Percentiles rank a stretch among this genome's conserved stretches.
These are phyloP conservation scores for Periparus ater DNA, from an alignment of 2,797 vertebrate species.

Conservation along the genomic window DNA sequence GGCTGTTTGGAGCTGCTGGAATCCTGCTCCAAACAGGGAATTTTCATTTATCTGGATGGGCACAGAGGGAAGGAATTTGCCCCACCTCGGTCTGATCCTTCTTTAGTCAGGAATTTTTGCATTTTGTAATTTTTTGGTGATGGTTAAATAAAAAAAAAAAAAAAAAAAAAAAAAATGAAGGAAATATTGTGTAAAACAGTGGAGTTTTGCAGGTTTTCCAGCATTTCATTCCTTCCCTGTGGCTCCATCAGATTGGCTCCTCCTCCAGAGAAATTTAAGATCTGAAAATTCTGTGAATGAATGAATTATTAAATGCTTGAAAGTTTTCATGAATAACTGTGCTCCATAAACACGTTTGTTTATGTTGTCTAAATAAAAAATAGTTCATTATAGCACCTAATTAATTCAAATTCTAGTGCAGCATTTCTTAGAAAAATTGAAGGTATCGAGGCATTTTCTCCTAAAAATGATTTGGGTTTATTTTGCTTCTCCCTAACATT, in stretches of 20 bases:
- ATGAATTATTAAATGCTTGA: background rate
- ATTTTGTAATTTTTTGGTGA: background rate
- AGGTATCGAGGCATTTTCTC: background rate
- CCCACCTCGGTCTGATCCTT: accelerated
- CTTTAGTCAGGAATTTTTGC: background rate
- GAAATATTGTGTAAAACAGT: background rate
- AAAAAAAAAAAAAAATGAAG: background rate
- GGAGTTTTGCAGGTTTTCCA: background rate
- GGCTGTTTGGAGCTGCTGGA: background rate
- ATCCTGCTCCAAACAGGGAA: background rate
- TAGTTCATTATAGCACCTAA: background rate
- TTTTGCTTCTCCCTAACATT: background rate
- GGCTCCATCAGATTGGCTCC: background rate
- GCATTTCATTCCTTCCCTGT: background rate
- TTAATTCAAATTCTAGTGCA: background rate
- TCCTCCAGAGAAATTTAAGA: background rate
- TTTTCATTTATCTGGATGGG: background rate
- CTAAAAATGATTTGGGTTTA: background rate
- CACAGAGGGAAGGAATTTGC: background rate
- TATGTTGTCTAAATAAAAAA: background rate
- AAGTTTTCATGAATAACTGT: background rate
- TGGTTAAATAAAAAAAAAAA: background rate
- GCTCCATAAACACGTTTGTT: background rate
- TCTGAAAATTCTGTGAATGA: background rate
- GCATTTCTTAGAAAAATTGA: background rate